Percentiles rank a stretch among this genome's conserved stretches.
Evolutionary conservation across 2,888 invertebrate genomes (phyloP).

Genomic region (Dolomedes plantarius): DNA sequence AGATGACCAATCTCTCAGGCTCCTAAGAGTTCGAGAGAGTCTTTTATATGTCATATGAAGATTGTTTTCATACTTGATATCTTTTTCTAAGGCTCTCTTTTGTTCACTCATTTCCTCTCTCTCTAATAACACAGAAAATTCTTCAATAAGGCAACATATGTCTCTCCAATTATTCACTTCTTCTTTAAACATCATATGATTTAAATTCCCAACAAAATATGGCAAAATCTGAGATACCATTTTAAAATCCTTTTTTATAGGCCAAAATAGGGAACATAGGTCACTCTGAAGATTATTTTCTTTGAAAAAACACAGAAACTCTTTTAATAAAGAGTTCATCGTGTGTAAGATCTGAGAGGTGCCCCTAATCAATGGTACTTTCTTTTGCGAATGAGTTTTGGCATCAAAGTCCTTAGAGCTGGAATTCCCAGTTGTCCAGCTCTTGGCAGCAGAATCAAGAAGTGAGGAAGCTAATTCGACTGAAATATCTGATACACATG

Average conservation of each 20-base stretch:
- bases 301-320: slow-evolving; percentile 26
- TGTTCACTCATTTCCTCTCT: slow-evolving; percentile 29
- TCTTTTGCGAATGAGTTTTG: slow-evolving; percentile 35
- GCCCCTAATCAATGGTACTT: slow-evolving; percentile 53
- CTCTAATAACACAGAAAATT: slow-evolving; percentile 37
- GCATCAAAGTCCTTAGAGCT: slow-evolving; percentile 31
- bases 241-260: not conserved
- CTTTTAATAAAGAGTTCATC: slow-evolving; percentile 41
- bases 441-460: slow-evolving; percentile 49
- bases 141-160: slow-evolving; percentile 14
- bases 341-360: slow-evolving; percentile 40
- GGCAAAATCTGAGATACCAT: slow-evolving; percentile 22
- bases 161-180: slow-evolving; percentile 41
- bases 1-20: slow-evolving; percentile 45
- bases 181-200: slow-evolving; percentile 26
- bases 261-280: slow-evolving; percentile 43
- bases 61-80: slow-evolving; percentile 45
- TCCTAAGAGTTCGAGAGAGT: slow-evolving; percentile 39
- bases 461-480: slow-evolving; percentile 43
- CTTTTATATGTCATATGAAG: slow-evolving; percentile 57
- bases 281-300: slow-evolving; percentile 6
- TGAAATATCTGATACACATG: slow-evolving; percentile 32
- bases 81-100: slow-evolving; percentile 20
- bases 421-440: slow-evolving; percentile 24
- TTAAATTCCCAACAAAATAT: slow-evolving; percentile 40